A percentile compares a stretch with the other conserved stretches of the same genome.
These are phyloP conservation scores for Ginglymostoma cirratum DNA, from an alignment of 2,113 vertebrate species.

Conservation along the genomic window DNA sequence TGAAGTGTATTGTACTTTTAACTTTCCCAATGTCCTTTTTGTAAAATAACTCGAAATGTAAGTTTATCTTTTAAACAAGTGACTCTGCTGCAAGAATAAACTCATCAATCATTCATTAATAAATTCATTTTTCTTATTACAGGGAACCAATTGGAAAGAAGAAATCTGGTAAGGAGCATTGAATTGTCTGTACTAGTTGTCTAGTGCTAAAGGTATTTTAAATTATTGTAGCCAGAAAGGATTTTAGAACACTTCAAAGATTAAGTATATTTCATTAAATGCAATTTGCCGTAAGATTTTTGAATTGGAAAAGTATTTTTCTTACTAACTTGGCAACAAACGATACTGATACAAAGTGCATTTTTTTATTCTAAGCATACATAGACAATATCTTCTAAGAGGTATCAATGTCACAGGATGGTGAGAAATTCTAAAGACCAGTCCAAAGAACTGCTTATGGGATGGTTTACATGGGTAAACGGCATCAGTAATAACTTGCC, in stretches of 20 bases:
- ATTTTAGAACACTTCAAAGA: no score
- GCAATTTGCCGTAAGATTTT: not conserved
- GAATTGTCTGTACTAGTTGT: not conserved
- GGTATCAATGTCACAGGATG: not conserved
- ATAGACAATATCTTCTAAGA: not conserved
- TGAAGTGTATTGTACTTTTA: not conserved
- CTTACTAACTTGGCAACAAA: not conserved
- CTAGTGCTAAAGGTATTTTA: not conserved
- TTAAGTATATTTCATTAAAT: not conserved
- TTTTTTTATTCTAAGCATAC: not conserved
- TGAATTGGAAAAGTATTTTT: not conserved
- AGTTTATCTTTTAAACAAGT: not conserved
- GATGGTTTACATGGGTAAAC: not conserved
- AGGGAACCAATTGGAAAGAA: slow-evolving; percentile 89
- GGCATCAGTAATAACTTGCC: not conserved
- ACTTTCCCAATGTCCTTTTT: not conserved
- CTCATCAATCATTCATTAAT: not conserved
- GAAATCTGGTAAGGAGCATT: slow-evolving; percentile 75
- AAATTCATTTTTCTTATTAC: slow-evolving; percentile 48
- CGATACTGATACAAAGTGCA: not conserved
- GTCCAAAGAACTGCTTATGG: not conserved
- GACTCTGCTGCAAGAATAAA: not conserved
- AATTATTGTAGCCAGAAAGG: not conserved
- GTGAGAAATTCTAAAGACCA: slow-evolving; percentile 26
- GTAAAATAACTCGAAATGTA: not conserved